Evolutionary conservation across 1,140 invertebrate genomes (phyloP).

Genomic region (Drosophila bocqueti): DNA sequence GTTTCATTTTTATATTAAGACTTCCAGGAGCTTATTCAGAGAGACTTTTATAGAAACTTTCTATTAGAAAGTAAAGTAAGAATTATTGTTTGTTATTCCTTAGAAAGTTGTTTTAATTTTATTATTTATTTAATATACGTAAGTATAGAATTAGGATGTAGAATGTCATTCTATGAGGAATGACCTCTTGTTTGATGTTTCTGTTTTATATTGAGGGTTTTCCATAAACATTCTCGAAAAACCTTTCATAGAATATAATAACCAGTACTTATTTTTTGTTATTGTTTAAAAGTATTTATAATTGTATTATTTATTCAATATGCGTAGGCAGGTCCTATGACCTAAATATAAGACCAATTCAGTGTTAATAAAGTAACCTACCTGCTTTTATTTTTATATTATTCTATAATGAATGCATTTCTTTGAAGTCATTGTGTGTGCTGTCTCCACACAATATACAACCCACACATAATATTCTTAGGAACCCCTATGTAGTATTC

Average conservation of each 20-base stretch:
- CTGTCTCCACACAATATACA: neutral
- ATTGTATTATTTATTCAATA: neutral
- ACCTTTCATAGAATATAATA: fast-evolving
- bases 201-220: neutral
- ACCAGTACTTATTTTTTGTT: neutral
- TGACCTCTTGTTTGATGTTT: neutral
- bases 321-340: neutral
- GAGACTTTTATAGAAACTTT: too few relatives aligned
- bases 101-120: too few relatives aligned
- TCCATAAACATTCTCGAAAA: neutral
- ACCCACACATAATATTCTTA: neutral
- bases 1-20: neutral
- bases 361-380: neutral
- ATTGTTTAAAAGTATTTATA: neutral
- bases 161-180: neutral
- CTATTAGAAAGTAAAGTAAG: too few relatives aligned
- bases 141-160: too few relatives aligned
- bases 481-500: slow-evolving; percentile 6
- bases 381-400: neutral
- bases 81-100: too few relatives aligned
- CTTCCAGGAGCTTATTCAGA: neutral
- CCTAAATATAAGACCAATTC: neutral
- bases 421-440: neutral
- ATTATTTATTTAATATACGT: too few relatives aligned
- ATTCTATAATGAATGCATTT: slow-evolving; percentile 6